Percentiles rank a stretch among this genome's conserved stretches.
Evolutionary conservation across 1,140 invertebrate species (phyloP).

Genomic region (Oreohelix idahoensis): DNA sequence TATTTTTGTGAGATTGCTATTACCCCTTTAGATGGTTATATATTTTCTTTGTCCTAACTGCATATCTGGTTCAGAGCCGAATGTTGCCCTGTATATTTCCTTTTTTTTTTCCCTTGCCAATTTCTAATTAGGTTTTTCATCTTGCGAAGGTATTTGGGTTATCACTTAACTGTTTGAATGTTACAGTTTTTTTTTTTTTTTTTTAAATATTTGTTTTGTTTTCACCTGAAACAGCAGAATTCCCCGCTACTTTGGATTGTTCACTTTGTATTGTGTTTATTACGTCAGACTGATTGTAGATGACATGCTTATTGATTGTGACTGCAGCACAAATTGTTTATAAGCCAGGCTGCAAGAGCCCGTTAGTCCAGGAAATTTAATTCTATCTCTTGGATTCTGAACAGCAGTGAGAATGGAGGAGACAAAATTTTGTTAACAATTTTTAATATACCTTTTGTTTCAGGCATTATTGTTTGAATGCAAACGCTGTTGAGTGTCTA

Average conservation of each 20-base stretch:
- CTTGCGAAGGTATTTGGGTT: not conserved
- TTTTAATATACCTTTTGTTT: no score
- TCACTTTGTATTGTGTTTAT: slow-evolving; percentile 10
- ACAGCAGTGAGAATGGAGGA: no score
- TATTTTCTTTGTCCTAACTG: not conserved
- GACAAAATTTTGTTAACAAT: no score
- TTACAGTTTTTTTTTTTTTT: not conserved
- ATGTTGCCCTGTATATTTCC: slow-evolving; percentile 33
- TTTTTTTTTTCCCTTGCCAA: slow-evolving; percentile 13
- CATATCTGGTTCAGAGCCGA: slow-evolving; percentile 41
- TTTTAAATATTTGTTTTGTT: not conserved
- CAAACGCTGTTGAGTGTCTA: no score
- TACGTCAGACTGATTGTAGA: slow-evolving; percentile 31
- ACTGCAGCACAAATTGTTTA: not conserved
- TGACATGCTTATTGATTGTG: slow-evolving; percentile 31
- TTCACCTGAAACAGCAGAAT: not conserved
- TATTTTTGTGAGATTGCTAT: not conserved
- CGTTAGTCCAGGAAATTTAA: no score
- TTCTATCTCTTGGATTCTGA: no score
- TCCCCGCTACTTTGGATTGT: not conserved
- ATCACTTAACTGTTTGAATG: not conserved
- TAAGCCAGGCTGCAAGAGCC: slow-evolving; percentile 4
- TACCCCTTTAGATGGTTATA: not conserved
- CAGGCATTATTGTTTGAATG: no score
- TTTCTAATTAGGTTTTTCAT: slow-evolving; percentile 13